Percentiles rank a stretch among this genome's conserved stretches.
These are phyloP conservation scores for Physeter macrocephalus DNA, from an alignment of 2,113 vertebrate genomes.

Conservation along the genomic window DNA sequence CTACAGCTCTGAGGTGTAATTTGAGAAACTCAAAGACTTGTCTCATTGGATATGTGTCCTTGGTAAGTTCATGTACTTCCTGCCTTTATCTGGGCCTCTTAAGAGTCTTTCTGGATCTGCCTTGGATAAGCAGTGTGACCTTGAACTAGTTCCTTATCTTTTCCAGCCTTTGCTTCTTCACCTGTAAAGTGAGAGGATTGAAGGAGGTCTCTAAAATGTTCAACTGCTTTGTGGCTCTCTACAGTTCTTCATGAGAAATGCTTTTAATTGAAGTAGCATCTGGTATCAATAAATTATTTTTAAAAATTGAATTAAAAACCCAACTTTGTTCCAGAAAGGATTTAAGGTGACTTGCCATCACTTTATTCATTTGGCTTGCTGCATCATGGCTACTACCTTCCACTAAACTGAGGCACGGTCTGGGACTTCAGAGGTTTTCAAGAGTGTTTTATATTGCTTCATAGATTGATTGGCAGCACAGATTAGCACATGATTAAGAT, in stretches of 20 bases:
- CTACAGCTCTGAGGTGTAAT: background rate
- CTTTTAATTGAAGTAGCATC: background rate
- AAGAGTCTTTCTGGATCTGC: background rate
- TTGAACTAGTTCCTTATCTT: background rate
- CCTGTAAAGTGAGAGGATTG: background rate
- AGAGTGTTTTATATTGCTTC: background rate
- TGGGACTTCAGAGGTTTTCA: background rate
- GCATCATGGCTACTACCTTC: background rate
- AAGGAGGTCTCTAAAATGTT: background rate
- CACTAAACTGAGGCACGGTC: background rate
- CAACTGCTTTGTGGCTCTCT: background rate
- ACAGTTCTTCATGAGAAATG: background rate
- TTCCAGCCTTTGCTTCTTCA: background rate
- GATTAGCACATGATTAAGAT: background rate
- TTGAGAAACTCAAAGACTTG: constrained; percentile 6
- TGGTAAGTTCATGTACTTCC: background rate
- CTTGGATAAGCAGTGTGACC: background rate
- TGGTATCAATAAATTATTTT: background rate
- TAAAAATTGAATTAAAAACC: background rate
- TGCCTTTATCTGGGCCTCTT: background rate
- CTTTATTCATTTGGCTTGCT: background rate
- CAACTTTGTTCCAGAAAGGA: background rate
- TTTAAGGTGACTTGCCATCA: background rate
- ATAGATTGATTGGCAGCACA: background rate
- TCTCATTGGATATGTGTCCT: background rate